These are phyloP conservation scores for Tadarida brasiliensis DNA, from an alignment of 2,797 vertebrate genomes.

Conservation along the genomic window DNA sequence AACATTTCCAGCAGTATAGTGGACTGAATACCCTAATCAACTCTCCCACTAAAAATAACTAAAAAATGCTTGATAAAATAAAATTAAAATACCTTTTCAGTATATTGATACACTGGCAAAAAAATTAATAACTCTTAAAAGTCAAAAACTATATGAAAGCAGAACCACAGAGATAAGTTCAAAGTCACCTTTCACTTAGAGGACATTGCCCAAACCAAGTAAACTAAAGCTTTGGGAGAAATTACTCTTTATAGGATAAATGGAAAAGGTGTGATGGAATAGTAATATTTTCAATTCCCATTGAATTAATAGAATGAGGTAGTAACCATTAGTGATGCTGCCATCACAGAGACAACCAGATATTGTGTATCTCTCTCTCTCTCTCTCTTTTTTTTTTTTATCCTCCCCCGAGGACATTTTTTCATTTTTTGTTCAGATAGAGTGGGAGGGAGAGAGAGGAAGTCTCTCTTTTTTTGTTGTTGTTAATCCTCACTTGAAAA, in stretches of 20 bases:
- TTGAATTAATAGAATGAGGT: neutral
- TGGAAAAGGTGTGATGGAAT: neutral
- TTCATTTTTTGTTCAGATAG: too few relatives aligned
- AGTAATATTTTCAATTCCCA: neutral
- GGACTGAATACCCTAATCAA: neutral
- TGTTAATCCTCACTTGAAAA: too few relatives aligned
- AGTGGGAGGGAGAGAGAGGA: too few relatives aligned
- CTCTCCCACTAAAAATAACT: neutral
- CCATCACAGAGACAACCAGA: neutral
- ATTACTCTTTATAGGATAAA: conserved; percentile 1
- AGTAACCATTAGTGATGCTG: neutral
- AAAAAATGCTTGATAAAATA: neutral
- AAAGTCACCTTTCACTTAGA: neutral
- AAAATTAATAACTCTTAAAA: conserved; percentile 37
- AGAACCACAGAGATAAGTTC: neutral
- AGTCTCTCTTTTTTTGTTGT: too few relatives aligned
- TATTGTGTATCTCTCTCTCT: neutral
- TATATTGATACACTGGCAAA: neutral
- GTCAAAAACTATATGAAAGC: neutral
- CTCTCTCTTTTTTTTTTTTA: too few relatives aligned
- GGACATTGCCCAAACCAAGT: neutral
- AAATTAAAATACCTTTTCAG: conserved; percentile 15
- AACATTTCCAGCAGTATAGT: neutral
- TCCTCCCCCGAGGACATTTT: too few relatives aligned
- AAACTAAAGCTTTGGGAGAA: neutral